Evolutionary conservation across 2,888 invertebrate species (phyloP).

Genomic region (Volucella inanis): DNA sequence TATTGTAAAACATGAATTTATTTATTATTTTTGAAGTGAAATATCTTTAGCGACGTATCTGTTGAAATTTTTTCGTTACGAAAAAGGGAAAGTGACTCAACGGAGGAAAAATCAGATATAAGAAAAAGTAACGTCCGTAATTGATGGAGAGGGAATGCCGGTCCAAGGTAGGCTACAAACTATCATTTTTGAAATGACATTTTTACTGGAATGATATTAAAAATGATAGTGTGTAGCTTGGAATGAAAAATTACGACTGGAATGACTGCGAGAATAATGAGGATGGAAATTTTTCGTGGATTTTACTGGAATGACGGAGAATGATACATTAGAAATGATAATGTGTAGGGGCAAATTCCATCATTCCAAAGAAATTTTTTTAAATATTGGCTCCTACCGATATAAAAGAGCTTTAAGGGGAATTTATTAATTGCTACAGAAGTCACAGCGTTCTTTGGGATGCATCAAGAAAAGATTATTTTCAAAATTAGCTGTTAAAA

Average conservation of each 20-base stretch:
- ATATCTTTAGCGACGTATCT: no score
- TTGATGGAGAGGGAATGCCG: no score
- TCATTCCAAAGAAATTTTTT: background rate
- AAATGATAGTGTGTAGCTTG: background rate
- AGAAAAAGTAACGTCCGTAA: no score
- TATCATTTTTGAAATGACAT: no score
- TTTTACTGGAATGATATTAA: no score
- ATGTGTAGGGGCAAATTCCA: background rate
- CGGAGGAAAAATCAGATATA: no score
- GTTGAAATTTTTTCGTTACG: no score
- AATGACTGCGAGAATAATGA: background rate
- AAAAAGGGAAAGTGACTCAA: no score
- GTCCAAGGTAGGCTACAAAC: background rate
- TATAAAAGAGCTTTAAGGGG: background rate
- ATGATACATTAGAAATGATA: background rate
- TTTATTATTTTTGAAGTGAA: no score
- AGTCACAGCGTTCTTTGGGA: background rate
- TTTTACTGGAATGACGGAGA: background rate
- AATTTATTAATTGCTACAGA: background rate
- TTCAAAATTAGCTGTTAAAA: background rate
- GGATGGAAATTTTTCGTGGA: background rate
- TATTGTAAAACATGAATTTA: no score
- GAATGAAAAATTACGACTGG: background rate
- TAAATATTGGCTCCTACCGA: background rate
- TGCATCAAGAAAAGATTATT: background rate